Conservation (phyloP, 2,797 vertebrate species). For the Gymnoscopelus braueri region DNA sequence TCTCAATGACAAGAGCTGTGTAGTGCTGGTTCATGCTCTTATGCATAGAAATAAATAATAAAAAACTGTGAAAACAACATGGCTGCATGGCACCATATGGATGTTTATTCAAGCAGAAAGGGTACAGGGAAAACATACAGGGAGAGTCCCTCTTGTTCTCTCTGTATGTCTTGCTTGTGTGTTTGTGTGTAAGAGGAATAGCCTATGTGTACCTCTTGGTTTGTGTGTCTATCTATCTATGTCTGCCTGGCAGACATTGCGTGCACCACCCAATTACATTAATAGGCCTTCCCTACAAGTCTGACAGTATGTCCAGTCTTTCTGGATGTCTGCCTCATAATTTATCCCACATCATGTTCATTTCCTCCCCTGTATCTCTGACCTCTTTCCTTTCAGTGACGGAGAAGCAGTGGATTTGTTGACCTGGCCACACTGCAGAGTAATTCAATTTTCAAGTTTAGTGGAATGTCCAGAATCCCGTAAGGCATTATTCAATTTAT, state of each 20-base stretch:
- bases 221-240: neutral
- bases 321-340: neutral
- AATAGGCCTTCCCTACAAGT: constrained; percentile 18
- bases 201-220: neutral
- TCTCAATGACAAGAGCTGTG: constrained; percentile 47
- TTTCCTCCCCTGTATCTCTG: neutral
- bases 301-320: constrained; percentile 5
- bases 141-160: constrained; percentile 8
- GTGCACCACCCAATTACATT: constrained; percentile 25
- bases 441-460: constrained; percentile 31
- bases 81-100: constrained; percentile 26
- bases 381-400: constrained; percentile 9
- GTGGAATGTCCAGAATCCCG: constrained; percentile 40
- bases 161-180: constrained; percentile 13
- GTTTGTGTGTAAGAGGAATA: neutral
- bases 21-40: constrained; percentile 30
- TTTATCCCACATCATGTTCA: neutral
- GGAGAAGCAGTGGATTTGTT: constrained; percentile 9
- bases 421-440: constrained; percentile 11
- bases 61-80: constrained; percentile 43
- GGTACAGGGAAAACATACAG: neutral
- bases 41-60: neutral
- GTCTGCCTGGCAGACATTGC: neutral
- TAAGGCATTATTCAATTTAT: constrained; percentile 38
- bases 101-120: constrained; percentile 5